Percentiles rank a stretch among this genome's conserved stretches.
These are phyloP conservation scores for Grantiella picta DNA, from an alignment of 2,113 vertebrate genomes.

Conservation along the genomic window DNA sequence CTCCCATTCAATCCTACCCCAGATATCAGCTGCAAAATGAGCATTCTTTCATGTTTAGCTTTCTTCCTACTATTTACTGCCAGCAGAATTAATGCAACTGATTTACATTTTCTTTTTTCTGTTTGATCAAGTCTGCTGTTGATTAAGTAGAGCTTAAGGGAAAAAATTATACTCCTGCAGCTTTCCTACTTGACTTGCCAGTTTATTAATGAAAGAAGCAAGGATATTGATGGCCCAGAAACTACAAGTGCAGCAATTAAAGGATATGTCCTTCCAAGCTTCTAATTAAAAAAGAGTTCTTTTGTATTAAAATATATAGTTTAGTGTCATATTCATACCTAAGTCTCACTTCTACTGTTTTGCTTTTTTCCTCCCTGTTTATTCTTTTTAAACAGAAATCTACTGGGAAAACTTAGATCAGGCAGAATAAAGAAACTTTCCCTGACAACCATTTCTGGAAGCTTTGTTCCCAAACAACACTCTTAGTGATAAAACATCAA, in stretches of 20 bases:
- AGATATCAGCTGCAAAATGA: constrained; percentile 47
- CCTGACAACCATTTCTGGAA: constrained; percentile 3
- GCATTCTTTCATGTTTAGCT: constrained; percentile 67
- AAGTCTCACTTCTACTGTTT: constrained; percentile 30
- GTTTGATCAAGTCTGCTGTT: constrained; percentile 75
- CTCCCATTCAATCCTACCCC: constrained; percentile 35
- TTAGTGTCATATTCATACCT: constrained; percentile 53
- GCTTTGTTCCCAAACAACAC: constrained; percentile 45
- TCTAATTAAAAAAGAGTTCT: constrained; percentile 72
- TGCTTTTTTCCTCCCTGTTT: background rate
- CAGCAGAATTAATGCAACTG: constrained; percentile 71
- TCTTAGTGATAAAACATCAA: constrained; percentile 16
- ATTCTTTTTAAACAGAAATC: constrained; percentile 32
- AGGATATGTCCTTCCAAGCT: constrained; percentile 72
- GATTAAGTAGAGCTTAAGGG: constrained; percentile 76
- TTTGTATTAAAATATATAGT: constrained; percentile 58
- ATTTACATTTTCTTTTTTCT: constrained; percentile 74
- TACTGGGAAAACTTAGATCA: constrained; percentile 10
- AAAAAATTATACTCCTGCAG: constrained; percentile 63
- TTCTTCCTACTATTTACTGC: constrained; percentile 69
- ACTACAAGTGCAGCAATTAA: constrained; percentile 76
- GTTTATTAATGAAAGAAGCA: constrained; percentile 82
- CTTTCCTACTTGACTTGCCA: constrained; percentile 73
- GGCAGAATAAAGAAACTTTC: constrained; percentile 40
- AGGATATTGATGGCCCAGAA: constrained; percentile 76